Evolutionary conservation across 2,888 invertebrate species (phyloP).

Genomic region (Resseliella maxima): DNA sequence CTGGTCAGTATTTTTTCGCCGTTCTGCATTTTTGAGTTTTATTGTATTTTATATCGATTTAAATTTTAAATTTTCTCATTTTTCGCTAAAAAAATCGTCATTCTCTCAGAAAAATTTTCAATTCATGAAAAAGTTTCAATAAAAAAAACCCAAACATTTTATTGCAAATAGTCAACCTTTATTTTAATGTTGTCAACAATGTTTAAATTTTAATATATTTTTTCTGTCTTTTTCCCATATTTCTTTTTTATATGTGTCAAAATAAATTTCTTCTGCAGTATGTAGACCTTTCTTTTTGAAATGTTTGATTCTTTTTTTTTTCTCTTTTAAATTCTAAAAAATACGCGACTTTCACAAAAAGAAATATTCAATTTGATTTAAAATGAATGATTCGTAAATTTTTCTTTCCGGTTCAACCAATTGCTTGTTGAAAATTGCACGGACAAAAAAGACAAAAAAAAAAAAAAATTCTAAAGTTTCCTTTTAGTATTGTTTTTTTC

Average conservation of each 20-base stretch:
- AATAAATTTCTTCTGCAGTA: background rate
- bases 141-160: background rate
- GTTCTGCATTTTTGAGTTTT: too few relatives aligned
- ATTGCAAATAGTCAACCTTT: slow-evolving; percentile 27
- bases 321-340: too few relatives aligned
- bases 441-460: background rate
- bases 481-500: too few relatives aligned
- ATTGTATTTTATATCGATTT: too few relatives aligned
- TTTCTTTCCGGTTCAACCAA: background rate
- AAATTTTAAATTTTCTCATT: too few relatives aligned
- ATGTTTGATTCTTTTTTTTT: too few relatives aligned
- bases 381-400: background rate
- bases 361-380: background rate
- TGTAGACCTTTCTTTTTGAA: too few relatives aligned
- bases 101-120: too few relatives aligned
- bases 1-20: too few relatives aligned
- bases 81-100: too few relatives aligned
- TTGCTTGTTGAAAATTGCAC: background rate
- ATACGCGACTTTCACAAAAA: background rate
- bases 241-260: background rate
- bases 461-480: too few relatives aligned
- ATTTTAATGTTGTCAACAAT: slow-evolving; percentile 36
- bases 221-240: background rate
- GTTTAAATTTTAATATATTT: background rate
- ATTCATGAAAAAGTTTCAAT: background rate